These are phyloP conservation scores for Gymnobelideus leadbeateri DNA, from an alignment of 2,113 vertebrate species.

Conservation along the genomic window DNA sequence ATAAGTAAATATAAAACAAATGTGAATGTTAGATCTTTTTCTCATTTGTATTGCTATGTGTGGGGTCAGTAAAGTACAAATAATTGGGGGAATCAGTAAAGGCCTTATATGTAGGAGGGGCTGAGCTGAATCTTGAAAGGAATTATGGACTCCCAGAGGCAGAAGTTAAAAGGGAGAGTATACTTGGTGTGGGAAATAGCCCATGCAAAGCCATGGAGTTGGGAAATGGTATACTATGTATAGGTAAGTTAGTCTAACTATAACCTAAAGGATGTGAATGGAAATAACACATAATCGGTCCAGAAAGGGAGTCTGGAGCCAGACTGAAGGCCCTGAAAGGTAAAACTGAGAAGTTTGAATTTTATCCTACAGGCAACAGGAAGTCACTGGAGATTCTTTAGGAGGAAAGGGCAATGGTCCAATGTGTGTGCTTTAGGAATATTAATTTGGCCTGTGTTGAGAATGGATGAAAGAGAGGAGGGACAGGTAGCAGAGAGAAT, in stretches of 20 bases:
- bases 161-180: not conserved
- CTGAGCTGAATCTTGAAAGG: not conserved
- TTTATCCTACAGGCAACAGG: not conserved
- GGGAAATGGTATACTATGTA: not conserved
- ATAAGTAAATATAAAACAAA: not conserved
- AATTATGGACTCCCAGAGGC: not conserved
- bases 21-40: not conserved
- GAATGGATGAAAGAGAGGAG: not conserved
- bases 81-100: not conserved
- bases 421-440: not conserved
- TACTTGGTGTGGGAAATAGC: not conserved
- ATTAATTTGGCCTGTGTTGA: not conserved
- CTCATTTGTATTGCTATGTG: not conserved
- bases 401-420: not conserved
- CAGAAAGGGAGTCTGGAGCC: not conserved
- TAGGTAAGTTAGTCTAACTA: not conserved
- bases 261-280: not conserved
- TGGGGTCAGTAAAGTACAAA: not conserved
- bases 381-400: not conserved
- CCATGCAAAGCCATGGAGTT: not conserved
- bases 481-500: not conserved
- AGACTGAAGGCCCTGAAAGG: not conserved
- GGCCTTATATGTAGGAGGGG: not conserved
- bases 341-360: not conserved
- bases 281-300: not conserved